These are phyloP conservation scores for Steinernema khuongi DNA, from an alignment of 1,140 invertebrate genomes.

Conservation along the genomic window DNA sequence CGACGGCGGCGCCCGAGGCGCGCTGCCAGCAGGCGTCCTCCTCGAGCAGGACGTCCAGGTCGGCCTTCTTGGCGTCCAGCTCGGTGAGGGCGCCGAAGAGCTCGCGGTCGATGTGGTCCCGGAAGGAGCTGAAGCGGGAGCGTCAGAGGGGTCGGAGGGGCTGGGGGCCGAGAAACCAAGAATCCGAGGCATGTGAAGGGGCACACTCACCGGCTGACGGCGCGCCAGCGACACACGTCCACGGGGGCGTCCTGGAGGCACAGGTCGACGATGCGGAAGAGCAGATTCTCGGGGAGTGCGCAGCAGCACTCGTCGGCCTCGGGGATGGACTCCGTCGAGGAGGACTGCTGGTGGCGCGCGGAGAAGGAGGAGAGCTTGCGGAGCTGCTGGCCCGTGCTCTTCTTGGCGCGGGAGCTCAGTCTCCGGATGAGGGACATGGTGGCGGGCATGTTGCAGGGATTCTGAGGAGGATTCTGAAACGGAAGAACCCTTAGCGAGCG, in stretches of 20 bases:
- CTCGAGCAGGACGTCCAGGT: not conserved
- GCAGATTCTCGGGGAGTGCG: slow-evolving; percentile 13
- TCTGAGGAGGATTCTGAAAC: not conserved
- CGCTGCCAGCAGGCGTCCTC: slow-evolving; percentile 14
- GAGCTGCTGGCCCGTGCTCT: slow-evolving; percentile 7
- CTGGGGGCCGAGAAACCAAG: too few relatives aligned
- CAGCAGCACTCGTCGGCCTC: slow-evolving; percentile 18
- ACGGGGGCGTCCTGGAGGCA: slow-evolving; percentile 5
- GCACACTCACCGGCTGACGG: slow-evolving; percentile 8
- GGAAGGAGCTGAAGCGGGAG: slow-evolving; percentile 12
- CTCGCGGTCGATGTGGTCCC: not conserved
- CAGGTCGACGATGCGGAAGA: slow-evolving; percentile 24
- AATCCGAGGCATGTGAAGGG: not conserved
- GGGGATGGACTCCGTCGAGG: not conserved
- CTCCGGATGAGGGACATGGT: slow-evolving; percentile 8
- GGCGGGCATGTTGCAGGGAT: not conserved
- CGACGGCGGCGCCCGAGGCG: slow-evolving; percentile 7
- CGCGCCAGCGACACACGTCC: slow-evolving; percentile 24
- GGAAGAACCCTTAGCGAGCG: not conserved
- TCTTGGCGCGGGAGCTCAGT: slow-evolving; percentile 7
- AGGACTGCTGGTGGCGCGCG: not conserved
- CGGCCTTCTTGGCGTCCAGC: slow-evolving; percentile 27
- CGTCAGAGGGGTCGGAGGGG: too few relatives aligned
- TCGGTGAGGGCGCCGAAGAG: not conserved
- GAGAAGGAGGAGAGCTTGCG: not conserved